Conservation (phyloP, 2,113 vertebrate genomes). For the Corythornis cristatus region DNA sequence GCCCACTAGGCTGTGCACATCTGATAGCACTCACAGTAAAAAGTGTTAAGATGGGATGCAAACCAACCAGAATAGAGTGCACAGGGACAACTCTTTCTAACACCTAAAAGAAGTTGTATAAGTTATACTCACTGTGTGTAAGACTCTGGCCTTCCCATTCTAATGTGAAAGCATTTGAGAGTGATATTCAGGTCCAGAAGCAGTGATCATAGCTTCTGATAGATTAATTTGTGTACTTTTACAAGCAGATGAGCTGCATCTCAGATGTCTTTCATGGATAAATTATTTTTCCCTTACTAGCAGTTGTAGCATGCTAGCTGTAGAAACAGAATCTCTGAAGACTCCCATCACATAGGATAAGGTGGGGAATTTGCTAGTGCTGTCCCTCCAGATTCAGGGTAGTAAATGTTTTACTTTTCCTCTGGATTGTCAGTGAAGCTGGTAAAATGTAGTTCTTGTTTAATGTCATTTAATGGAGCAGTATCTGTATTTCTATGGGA, state of each 20-base stretch:
- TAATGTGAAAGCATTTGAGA: neutral
- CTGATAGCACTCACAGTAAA: neutral
- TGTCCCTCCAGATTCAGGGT: neutral
- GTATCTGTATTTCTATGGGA: slow-evolving; percentile 6
- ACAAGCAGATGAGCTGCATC: neutral
- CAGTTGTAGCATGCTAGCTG: neutral
- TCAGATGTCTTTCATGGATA: neutral
- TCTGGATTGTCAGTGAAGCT: neutral
- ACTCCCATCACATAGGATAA: rapidly evolving
- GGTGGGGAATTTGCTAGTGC: neutral
- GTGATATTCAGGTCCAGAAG: neutral
- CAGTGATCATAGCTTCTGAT: neutral
- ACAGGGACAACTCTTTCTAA: neutral
- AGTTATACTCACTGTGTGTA: no score
- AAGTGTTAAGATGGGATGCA: neutral
- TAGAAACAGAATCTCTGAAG: neutral
- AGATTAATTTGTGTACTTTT: neutral
- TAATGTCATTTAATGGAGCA: neutral
- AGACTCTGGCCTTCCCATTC: neutral
- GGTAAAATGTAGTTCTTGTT: neutral
- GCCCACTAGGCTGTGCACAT: neutral
- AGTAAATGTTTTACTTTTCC: neutral
- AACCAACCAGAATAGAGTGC: neutral
- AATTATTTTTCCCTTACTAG: neutral
- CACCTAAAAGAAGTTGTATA: neutral